Percentiles rank a stretch among this genome's conserved stretches.
These are phyloP conservation scores for Anastrepha ludens DNA, from an alignment of 1,140 invertebrate genomes.

Conservation along the genomic window DNA sequence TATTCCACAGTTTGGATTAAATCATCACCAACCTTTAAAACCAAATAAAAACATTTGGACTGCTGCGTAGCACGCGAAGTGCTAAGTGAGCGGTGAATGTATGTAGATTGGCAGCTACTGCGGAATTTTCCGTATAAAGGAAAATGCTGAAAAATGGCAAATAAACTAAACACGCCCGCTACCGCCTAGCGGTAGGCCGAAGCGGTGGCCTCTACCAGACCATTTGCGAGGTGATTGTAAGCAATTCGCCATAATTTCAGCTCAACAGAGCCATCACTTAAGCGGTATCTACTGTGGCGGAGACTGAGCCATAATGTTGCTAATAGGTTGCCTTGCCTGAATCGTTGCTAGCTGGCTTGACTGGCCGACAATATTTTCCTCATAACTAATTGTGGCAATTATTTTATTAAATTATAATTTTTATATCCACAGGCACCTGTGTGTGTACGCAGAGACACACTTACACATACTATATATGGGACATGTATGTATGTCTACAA, in stretches of 20 bases:
- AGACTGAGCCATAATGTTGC: background rate
- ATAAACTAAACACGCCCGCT: background rate
- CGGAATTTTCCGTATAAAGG: background rate
- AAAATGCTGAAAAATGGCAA: slow-evolving; percentile 5
- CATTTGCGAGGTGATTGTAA: background rate
- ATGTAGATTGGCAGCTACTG: background rate
- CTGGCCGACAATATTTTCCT: slow-evolving; percentile 25
- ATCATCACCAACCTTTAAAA: background rate
- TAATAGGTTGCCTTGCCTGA: background rate
- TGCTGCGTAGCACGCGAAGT: background rate
- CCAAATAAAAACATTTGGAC: background rate
- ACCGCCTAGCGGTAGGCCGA: background rate
- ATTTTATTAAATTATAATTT: slow-evolving; percentile 69
- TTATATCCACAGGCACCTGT: background rate
- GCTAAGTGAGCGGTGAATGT: background rate
- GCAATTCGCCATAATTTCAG: slow-evolving; percentile 32
- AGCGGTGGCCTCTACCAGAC: background rate
- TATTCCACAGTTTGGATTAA: too few species aligned
- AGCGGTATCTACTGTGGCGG: background rate
- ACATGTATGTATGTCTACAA: background rate
- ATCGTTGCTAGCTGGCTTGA: background rate
- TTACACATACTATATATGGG: background rate
- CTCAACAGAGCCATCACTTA: background rate
- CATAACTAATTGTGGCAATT: slow-evolving; percentile 68
- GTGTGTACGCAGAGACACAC: background rate